Percentiles rank a stretch among this genome's conserved stretches.
Conservation (phyloP, 2,113 vertebrate species). For the Limanda limanda region DNA sequence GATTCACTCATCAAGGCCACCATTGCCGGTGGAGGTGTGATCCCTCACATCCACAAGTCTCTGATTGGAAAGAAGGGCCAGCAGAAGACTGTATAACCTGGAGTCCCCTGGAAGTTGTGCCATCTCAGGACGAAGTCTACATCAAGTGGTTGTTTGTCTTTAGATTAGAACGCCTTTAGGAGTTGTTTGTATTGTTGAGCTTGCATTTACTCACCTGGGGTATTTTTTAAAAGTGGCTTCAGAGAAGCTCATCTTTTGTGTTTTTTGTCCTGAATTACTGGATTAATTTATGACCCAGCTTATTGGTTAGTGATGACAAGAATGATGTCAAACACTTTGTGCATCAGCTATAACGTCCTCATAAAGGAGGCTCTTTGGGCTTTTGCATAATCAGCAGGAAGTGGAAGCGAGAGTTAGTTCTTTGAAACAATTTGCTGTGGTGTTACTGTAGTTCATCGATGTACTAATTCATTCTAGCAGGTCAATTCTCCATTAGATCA, state of each 20-base stretch:
- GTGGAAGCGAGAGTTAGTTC: neutral
- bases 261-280: neutral
- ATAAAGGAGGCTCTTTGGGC: neutral
- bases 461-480: conserved; percentile 44
- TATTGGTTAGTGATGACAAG: neutral
- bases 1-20: conserved; percentile 99
- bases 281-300: neutral
- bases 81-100: conserved; percentile 95
- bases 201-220: conserved; percentile 82
- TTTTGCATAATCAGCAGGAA: conserved; percentile 31
- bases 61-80: conserved; percentile 99
- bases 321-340: neutral
- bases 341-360: neutral
- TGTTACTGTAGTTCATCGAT: conserved; percentile 26
- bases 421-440: conserved; percentile 15
- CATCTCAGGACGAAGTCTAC: conserved; percentile 76
- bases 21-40: conserved; percentile 98
- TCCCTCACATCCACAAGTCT: conserved; percentile 99
- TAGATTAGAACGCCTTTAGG: conserved; percentile 70
- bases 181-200: conserved; percentile 69
- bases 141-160: conserved; percentile 64
- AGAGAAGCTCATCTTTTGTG: conserved; percentile 80
- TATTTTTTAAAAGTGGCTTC: conserved; percentile 83
- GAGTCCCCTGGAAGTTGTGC: conserved; percentile 43
- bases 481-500: conserved; percentile 51